phyloP scores from a whole-genome alignment of 2,888 invertebrate genomes.

The Penaeus monodon region DNA sequence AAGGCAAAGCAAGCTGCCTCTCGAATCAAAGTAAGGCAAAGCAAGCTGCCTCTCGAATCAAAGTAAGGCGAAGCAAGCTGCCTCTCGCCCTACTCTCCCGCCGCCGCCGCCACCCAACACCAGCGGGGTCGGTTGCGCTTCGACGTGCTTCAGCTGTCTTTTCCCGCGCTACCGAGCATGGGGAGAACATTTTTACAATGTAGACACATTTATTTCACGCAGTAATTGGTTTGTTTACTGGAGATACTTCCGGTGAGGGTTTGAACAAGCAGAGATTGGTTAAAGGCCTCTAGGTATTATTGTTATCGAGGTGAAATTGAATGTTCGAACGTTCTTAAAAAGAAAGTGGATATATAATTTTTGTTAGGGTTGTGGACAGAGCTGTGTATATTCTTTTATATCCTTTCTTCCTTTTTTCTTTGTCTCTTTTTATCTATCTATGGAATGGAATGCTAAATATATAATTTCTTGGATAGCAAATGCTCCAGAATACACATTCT shows the following conservation, averaged over 20 bases:
- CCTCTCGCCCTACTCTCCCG: neutral
- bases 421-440: no score
- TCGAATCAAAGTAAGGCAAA: neutral
- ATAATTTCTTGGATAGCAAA: no score
- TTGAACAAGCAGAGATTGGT: neutral
- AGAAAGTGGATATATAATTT: no score
- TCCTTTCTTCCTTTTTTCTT: no score
- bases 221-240: constrained; percentile 16
- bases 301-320: no score
- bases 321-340: no score
- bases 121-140: neutral
- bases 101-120: neutral
- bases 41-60: neutral
- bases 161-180: neutral
- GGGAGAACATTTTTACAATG: neutral
- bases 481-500: no score
- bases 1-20: neutral
- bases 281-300: no score
- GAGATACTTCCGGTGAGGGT: neutral
- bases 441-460: no score
- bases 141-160: constrained; percentile 5
- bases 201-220: constrained; percentile 14
- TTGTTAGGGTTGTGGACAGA: fast-evolving
- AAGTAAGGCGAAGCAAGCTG: neutral
- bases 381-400: no score